Conservation (phyloP, 2,113 vertebrate species). For the Macquaria australasica region DNA sequence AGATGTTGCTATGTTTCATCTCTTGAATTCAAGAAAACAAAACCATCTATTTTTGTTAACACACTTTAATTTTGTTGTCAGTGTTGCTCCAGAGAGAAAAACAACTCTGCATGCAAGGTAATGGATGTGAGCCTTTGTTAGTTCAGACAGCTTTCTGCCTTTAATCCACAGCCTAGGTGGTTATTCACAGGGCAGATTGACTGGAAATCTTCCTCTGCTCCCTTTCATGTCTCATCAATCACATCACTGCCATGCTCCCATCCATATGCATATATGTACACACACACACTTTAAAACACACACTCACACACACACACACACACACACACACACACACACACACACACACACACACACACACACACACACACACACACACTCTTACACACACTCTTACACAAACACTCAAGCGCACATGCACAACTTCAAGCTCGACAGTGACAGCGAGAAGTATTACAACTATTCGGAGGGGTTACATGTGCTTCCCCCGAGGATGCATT, state of each 20-base stretch:
- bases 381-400: constrained; percentile 20
- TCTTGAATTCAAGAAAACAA: constrained; percentile 64
- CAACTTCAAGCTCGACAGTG: constrained; percentile 61
- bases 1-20: constrained; percentile 65
- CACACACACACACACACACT: constrained; percentile 16
- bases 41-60: constrained; percentile 78
- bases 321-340: constrained; percentile 16
- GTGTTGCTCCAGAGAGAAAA: constrained; percentile 70
- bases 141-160: constrained; percentile 72
- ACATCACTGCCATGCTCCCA: constrained; percentile 63
- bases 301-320: constrained; percentile 23
- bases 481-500: constrained; percentile 57
- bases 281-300: not conserved
- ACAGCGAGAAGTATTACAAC: constrained; percentile 66
- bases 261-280: constrained; percentile 50
- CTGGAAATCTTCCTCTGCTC: constrained; percentile 69
- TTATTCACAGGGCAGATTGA: constrained; percentile 76
- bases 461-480: constrained; percentile 63
- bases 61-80: constrained; percentile 76
- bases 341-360: constrained; percentile 30
- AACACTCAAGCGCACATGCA: constrained; percentile 7
- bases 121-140: constrained; percentile 74
- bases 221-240: constrained; percentile 79
- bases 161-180: constrained; percentile 74
- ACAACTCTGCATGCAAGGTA: constrained; percentile 65